Percentiles rank a stretch among this genome's conserved stretches.
Conservation (phyloP, 2,113 vertebrate species). For the Falco punctatus region DNA sequence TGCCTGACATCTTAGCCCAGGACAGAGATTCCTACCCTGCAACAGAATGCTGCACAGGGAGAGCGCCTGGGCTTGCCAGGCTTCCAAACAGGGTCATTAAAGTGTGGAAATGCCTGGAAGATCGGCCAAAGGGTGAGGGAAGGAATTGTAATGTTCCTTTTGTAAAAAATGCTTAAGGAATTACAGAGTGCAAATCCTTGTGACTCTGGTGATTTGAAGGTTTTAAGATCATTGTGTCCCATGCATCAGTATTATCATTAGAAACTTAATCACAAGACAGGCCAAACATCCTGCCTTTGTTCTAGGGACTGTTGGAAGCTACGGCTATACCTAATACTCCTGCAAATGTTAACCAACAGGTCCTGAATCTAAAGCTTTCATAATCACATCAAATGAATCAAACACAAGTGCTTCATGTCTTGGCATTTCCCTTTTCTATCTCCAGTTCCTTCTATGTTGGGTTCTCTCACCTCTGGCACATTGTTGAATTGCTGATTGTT, state of each 20-base stretch:
- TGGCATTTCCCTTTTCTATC: constrained; percentile 12
- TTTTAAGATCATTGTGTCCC: neutral
- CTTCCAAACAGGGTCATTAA: neutral
- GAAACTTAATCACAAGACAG: constrained; percentile 15
- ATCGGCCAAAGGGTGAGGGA: neutral
- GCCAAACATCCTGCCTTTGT: constrained; percentile 46
- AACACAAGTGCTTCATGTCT: neutral
- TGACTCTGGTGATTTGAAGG: neutral
- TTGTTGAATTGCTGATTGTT: neutral
- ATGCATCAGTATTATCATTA: neutral
- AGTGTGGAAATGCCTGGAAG: neutral
- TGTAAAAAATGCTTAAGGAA: neutral
- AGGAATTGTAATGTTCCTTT: neutral
- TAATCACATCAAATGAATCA: neutral
- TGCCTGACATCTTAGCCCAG: neutral
- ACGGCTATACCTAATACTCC: neutral
- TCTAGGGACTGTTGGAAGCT: neutral
- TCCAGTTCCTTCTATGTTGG: neutral
- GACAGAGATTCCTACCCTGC: neutral
- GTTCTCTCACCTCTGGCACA: neutral
- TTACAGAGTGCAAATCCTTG: neutral
- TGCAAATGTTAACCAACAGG: neutral
- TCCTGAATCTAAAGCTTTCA: neutral
- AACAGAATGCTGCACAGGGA: neutral
- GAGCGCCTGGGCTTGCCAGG: neutral